A percentile compares a stretch with the other conserved stretches of the same genome.
Evolutionary conservation across 2,113 vertebrate species (phyloP).

Genomic region (Gracilinanus agilis): DNA sequence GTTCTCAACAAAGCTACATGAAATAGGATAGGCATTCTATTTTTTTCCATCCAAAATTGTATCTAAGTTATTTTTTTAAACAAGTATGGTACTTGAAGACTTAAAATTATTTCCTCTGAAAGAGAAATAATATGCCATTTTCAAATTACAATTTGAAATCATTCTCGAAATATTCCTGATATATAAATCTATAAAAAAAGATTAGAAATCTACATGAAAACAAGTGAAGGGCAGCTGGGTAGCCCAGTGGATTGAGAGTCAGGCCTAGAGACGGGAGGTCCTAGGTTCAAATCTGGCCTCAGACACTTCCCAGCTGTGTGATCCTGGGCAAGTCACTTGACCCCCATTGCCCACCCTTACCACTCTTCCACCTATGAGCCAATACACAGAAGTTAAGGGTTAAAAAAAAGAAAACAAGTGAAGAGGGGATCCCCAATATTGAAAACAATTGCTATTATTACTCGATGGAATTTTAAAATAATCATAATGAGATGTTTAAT

Average conservation of each 20-base stretch:
- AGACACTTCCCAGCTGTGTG: no score
- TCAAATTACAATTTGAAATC: conserved; percentile 49
- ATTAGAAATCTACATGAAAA: conserved; percentile 45
- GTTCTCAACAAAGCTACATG: conserved; percentile 34
- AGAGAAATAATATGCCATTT: conserved; percentile 56
- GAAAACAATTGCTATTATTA: conserved; percentile 31
- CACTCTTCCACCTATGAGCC: no score
- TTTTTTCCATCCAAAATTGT: neutral
- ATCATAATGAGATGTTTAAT: conserved; percentile 19
- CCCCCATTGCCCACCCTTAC: no score
- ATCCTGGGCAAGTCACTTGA: no score
- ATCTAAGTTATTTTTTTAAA: conserved; percentile 24
- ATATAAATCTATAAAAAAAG: conserved; percentile 59
- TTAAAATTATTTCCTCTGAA: conserved; percentile 52
- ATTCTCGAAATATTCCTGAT: conserved; percentile 58
- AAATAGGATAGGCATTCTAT: conserved; percentile 35
- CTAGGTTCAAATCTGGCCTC: no score
- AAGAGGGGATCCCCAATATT: conserved; percentile 5
- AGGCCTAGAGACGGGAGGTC: no score
- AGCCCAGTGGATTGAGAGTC: no score
- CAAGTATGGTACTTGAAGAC: neutral
- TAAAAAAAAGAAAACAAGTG: conserved; percentile 55
- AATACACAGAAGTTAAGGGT: no score
- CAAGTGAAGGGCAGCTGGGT: no score
- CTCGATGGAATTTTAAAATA: neutral